These are phyloP conservation scores for Tetranychus piercei DNA, from an alignment of 2,888 invertebrate species.

Conservation along the genomic window DNA sequence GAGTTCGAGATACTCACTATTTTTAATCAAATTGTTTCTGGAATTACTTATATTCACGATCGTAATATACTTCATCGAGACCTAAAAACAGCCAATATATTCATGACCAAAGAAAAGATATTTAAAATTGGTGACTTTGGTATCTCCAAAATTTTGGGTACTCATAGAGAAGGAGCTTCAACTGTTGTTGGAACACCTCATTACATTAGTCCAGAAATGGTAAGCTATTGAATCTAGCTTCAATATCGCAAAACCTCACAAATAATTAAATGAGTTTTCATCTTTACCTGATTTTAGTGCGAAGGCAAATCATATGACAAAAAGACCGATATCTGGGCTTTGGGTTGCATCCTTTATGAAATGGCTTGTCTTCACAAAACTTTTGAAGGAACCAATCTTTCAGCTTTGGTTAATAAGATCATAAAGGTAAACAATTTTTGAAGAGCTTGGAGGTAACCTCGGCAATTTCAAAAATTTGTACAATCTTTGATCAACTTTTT, in stretches of 20 bases:
- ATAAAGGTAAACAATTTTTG: constrained; percentile 39
- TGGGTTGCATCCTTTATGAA: constrained; percentile 57
- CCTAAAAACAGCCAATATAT: constrained; percentile 54
- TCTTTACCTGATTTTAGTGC: constrained; percentile 38
- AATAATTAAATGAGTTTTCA: constrained; percentile 9
- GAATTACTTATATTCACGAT: constrained; percentile 50
- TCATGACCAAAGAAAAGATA: constrained; percentile 45
- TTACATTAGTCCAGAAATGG: constrained; percentile 56
- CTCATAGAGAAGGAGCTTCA: constrained; percentile 44
- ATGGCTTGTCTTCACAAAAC: constrained; percentile 51
- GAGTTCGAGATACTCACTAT: constrained; percentile 46
- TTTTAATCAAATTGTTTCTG: constrained; percentile 49
- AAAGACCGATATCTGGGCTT: constrained; percentile 58
- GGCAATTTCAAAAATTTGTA: neutral
- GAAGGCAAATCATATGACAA: constrained; percentile 55
- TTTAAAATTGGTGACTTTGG: constrained; percentile 57
- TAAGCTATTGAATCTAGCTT: constrained; percentile 29
- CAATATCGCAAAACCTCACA: neutral
- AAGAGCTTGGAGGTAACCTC: neutral
- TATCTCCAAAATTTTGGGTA: constrained; percentile 52
- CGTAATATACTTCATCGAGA: constrained; percentile 46
- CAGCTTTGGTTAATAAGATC: constrained; percentile 49
- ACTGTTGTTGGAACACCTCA: constrained; percentile 54
- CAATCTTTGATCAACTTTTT: neutral
- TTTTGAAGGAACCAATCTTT: constrained; percentile 52